Evolutionary conservation across 1,140 invertebrate genomes (phyloP).

Genomic region (Pseudomyrmex concolor): DNA sequence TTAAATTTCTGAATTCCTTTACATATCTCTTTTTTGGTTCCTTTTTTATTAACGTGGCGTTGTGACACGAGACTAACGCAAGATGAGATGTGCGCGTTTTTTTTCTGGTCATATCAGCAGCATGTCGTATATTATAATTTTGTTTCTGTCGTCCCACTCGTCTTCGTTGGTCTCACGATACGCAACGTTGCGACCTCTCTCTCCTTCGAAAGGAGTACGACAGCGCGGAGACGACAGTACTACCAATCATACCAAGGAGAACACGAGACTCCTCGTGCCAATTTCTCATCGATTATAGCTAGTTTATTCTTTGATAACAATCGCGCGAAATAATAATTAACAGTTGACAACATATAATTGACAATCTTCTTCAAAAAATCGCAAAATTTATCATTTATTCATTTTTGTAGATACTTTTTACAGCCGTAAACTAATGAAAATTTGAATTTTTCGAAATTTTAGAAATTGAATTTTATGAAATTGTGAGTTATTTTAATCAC

Average conservation of each 20-base stretch:
- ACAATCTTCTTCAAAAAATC: background rate
- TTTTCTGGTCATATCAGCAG: background rate
- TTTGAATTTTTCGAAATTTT: too few species aligned
- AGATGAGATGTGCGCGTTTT: conserved; percentile 24
- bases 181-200: conserved; percentile 74
- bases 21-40: conserved; percentile 47
- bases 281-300: conserved; percentile 39
- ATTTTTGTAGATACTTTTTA: background rate
- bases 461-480: too few species aligned
- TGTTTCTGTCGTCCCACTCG: conserved; percentile 12
- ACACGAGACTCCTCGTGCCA: conserved; percentile 48
- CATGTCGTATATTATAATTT: conserved; percentile 17
- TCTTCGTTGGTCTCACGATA: conserved; percentile 68
- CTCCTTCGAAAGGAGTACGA: conserved; percentile 74
- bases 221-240: conserved; percentile 50
- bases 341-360: background rate
- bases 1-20: conserved; percentile 65
- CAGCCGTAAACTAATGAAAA: too few species aligned
- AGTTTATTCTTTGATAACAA: conserved; percentile 4
- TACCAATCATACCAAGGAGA: conserved; percentile 48
- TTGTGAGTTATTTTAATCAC: too few species aligned
- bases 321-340: background rate
- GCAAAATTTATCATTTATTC: background rate
- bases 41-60: conserved; percentile 49
- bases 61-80: conserved; percentile 66